phyloP scores from a whole-genome alignment of 2,113 vertebrate species.

The Takifugu flavidus region DNA sequence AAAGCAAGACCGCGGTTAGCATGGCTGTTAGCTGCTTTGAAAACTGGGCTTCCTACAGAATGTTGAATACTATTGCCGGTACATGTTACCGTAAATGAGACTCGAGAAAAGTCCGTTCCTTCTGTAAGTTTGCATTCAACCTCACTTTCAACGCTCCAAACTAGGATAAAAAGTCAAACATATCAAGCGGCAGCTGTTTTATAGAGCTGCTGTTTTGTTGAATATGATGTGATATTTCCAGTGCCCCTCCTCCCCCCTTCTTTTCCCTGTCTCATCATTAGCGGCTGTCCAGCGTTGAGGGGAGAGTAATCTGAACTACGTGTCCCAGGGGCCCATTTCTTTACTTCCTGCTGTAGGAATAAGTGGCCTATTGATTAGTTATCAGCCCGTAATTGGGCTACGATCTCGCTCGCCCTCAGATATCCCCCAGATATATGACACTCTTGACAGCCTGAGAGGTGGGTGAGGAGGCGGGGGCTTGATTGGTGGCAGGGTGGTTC shows the following conservation, averaged over 20 bases:
- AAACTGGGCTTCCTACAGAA: neutral
- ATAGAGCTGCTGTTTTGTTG: neutral
- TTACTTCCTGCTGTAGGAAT: conserved; percentile 99
- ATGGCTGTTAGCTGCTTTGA: conserved; percentile 17
- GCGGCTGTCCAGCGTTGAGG: conserved; percentile 89
- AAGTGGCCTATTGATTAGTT: conserved; percentile 99
- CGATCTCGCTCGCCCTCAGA: conserved; percentile 88
- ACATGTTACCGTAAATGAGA: neutral
- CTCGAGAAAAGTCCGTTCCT: neutral
- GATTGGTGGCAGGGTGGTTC: conserved; percentile 73
- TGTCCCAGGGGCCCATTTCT: conserved; percentile 95
- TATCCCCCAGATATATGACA: conserved; percentile 92
- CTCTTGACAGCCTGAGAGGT: conserved; percentile 90
- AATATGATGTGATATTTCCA: neutral
- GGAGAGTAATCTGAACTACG: conserved; percentile 98
- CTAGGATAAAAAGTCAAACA: neutral
- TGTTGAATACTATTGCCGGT: neutral
- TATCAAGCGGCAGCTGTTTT: neutral
- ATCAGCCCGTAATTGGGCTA: conserved; percentile 99
- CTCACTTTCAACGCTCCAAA: neutral
- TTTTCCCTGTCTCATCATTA: conserved; percentile 83
- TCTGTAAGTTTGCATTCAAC: neutral
- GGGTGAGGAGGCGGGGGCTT: conserved; percentile 78
- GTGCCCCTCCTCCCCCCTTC: conserved; percentile 5
- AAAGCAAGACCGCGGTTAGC: conserved; percentile 30